Base-by-base conservation (phyloP, 2,113 vertebrate genomes). In the Oxygymnocypris stewartii region DNA sequence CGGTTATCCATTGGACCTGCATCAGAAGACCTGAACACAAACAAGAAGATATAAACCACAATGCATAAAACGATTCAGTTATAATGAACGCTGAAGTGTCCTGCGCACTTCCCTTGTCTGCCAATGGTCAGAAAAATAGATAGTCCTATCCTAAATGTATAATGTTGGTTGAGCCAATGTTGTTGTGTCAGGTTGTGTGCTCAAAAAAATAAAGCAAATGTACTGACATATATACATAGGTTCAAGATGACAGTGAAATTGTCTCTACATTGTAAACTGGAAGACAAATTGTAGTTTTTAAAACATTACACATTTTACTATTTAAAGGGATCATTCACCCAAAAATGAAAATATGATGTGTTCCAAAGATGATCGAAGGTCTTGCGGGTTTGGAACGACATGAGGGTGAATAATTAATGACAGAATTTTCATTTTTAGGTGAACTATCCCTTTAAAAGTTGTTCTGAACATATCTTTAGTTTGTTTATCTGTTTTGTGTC, bases 11-110 rank as follows among this genome's bases (percentile, higher is more conserved):
- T 89, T 0, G 93, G 92, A n/a, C 95, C 94, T 0, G 94, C 94
- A 0, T 98, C 97, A 0, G 96, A 98, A n/a, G 97, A 96, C 89
- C 96, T 96, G 90, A 14, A 42, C 18, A 79, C 47, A 86, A 89
- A 79, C 51, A 25, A 49, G 11, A 4, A 49, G n/a, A 3, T 2
- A 49, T 8, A 57, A 63, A 13, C 2, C 25, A 67, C 42, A 71
- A 54, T 20, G 13, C 18, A 6, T 73, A 12, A 42, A 73, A 11
- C 42, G 9, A 10, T 74, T n/a, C 76, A 54, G 47, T 54, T 31
- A 35, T 78, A 54, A 51, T 35, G 42, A n/a, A 73, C 5, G 1
- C 18, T 74, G 37, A 42, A 11, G 69, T 73, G 35, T 71, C 69
- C 35, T 40, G 35, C 23, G 35, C 35, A 71, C 18, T 10, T 40